Evolutionary conservation across 2,797 vertebrate genomes (phyloP).

Genomic region (Rhadinocentrus ornatus): DNA sequence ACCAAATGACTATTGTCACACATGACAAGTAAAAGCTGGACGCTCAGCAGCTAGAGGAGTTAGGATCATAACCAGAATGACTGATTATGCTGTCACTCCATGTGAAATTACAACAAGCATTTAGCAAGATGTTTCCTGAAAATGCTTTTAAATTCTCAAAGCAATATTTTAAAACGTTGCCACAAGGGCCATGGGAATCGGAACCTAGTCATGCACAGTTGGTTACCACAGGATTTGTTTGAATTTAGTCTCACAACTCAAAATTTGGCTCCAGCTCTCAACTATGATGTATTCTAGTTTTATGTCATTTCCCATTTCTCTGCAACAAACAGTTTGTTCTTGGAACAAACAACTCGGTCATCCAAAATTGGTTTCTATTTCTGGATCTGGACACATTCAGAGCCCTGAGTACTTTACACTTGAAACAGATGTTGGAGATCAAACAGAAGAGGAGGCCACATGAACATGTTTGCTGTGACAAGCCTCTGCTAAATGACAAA

Average conservation of each 20-base stretch:
- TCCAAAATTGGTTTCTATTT: constrained; percentile 71
- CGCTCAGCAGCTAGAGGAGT: constrained; percentile 15
- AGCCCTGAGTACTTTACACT: constrained; percentile 39
- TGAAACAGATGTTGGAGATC: constrained; percentile 73
- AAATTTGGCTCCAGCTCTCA: constrained; percentile 15
- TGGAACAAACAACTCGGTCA: constrained; percentile 71
- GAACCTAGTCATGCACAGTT: not conserved
- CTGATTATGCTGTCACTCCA: not conserved
- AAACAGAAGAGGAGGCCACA: constrained; percentile 56
- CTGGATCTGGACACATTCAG: constrained; percentile 40
- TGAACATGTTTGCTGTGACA: constrained; percentile 76
- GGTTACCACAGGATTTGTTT: constrained; percentile 35
- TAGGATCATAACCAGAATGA: constrained; percentile 9
- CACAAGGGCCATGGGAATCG: not conserved
- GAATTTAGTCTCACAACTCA: constrained; percentile 21
- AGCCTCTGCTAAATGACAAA: constrained; percentile 68
- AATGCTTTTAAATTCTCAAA: constrained; percentile 15
- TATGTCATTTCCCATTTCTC: constrained; percentile 44
- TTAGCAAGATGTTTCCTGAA: constrained; percentile 5
- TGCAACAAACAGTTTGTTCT: constrained; percentile 67
- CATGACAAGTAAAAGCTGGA: constrained; percentile 23
- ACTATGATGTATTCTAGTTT: constrained; percentile 43
- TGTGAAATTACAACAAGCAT: not conserved
- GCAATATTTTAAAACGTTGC: not conserved
- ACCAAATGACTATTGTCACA: constrained; percentile 25